Evolutionary conservation across 1,140 invertebrate species (phyloP).

Genomic region (Pristionchus pacificus): DNA sequence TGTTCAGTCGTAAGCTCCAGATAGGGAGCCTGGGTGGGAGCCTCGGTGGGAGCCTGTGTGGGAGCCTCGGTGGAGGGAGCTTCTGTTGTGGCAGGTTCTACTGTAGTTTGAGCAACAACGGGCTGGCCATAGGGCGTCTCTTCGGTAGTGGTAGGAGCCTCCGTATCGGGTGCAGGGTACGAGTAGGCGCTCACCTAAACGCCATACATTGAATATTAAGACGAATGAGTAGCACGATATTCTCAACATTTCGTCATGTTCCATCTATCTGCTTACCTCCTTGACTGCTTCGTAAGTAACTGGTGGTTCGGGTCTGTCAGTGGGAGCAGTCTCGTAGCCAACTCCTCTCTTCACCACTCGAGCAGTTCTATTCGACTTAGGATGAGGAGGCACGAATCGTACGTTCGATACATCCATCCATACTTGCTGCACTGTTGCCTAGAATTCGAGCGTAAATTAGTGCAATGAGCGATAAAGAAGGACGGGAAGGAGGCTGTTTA

Average conservation of each 20-base stretch:
- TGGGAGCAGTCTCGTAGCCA: not conserved
- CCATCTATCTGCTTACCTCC: no score
- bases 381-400: not conserved
- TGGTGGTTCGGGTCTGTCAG: not conserved
- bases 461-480: no score
- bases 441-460: no score
- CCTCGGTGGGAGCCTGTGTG: not conserved
- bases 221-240: no score
- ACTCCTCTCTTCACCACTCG: not conserved
- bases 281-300: not conserved
- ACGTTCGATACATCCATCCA: not conserved
- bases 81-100: not conserved
- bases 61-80: not conserved
- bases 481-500: no score
- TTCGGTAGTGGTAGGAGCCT: not conserved
- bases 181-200: not conserved
- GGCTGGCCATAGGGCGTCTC: not conserved
- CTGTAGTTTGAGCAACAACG: not conserved
- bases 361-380: not conserved
- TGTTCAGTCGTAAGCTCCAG: not conserved
- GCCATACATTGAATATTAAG: not conserved
- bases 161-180: not conserved
- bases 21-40: not conserved
- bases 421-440: not conserved
- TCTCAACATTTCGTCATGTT: no score